Percentiles rank a stretch among this genome's conserved stretches.
Evolutionary conservation across 2,113 vertebrate species (phyloP).

Genomic region (Mus spicilegus): DNA sequence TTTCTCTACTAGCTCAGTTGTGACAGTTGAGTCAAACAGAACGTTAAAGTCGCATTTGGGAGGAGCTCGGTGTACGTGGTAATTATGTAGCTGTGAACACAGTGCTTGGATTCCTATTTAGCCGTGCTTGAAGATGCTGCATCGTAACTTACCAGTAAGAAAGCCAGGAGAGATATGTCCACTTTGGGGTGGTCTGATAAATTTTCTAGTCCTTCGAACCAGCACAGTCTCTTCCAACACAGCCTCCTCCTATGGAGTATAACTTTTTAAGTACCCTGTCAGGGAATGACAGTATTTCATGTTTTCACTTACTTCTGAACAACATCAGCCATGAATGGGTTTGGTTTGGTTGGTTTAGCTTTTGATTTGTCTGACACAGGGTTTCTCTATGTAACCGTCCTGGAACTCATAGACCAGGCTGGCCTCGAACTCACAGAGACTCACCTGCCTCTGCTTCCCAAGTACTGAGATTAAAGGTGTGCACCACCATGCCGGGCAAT

Average conservation of each 20-base stretch:
- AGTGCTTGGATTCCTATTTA: constrained; percentile 29
- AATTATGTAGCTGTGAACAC: not conserved
- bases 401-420: not conserved
- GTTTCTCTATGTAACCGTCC: not conserved
- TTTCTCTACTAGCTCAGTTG: not conserved
- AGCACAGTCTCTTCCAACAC: not conserved
- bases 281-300: constrained; percentile 38
- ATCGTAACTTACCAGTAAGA: constrained; percentile 12
- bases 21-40: not conserved
- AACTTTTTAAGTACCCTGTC: constrained; percentile 56
- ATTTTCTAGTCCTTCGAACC: constrained; percentile 26
- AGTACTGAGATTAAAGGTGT: not conserved
- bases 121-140: not conserved
- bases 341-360: not conserved
- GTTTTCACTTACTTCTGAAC: constrained; percentile 41
- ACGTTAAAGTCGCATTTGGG: not conserved
- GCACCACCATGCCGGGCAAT: not conserved
- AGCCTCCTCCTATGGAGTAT: not conserved
- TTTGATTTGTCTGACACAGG: not conserved
- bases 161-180: not conserved
- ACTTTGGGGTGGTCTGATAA: constrained; percentile 22
- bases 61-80: not conserved
- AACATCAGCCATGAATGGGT: not conserved
- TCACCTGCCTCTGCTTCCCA: not conserved
- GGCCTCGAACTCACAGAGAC: not conserved